These are phyloP conservation scores for Pollenia labialis DNA, from an alignment of 2,888 invertebrate genomes.

Conservation along the genomic window DNA sequence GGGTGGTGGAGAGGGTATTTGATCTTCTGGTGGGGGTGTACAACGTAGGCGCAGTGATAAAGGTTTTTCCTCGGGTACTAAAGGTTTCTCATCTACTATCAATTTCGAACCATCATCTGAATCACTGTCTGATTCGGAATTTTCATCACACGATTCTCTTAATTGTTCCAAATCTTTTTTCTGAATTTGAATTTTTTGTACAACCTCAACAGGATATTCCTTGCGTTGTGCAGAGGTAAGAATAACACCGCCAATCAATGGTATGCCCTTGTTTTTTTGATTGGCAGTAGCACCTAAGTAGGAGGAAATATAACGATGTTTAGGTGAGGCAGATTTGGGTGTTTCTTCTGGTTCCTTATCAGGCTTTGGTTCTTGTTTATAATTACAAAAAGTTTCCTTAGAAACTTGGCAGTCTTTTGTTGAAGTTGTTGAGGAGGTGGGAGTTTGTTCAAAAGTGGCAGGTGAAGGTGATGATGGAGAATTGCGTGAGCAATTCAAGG, in stretches of 20 bases:
- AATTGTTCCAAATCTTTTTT: slow-evolving; percentile 39
- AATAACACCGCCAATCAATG: slow-evolving; percentile 92
- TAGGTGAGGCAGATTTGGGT: slow-evolving; percentile 75
- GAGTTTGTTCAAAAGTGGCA: slow-evolving; percentile 29
- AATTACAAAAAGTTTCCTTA: slow-evolving; percentile 72
- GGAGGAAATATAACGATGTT: slow-evolving; percentile 90
- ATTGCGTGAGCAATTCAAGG: slow-evolving; percentile 50
- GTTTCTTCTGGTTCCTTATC: slow-evolving; percentile 56
- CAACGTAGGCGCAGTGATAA: slow-evolving; percentile 86
- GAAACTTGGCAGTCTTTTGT: slow-evolving; percentile 77
- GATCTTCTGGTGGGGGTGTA: slow-evolving; percentile 84
- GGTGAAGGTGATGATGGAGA: slow-evolving; percentile 69
- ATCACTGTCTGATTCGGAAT: slow-evolving; percentile 77
- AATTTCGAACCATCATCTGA: slow-evolving; percentile 86
- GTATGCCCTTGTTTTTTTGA: slow-evolving; percentile 84
- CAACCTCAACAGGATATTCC: slow-evolving; percentile 86
- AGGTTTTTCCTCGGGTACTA: slow-evolving; percentile 87
- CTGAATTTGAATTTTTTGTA: slow-evolving; percentile 72
- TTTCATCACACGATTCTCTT: slow-evolving; percentile 54
- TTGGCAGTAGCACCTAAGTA: slow-evolving; percentile 87
- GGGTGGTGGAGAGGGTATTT: slow-evolving; percentile 86
- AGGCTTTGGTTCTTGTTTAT: slow-evolving; percentile 71
- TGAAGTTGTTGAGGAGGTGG: slow-evolving; percentile 27
- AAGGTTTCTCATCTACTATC: slow-evolving; percentile 88
- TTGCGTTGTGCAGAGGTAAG: slow-evolving; percentile 93